phyloP scores from a whole-genome alignment of 2,113 vertebrate genomes.

The Cranoglanis bouderius region DNA sequence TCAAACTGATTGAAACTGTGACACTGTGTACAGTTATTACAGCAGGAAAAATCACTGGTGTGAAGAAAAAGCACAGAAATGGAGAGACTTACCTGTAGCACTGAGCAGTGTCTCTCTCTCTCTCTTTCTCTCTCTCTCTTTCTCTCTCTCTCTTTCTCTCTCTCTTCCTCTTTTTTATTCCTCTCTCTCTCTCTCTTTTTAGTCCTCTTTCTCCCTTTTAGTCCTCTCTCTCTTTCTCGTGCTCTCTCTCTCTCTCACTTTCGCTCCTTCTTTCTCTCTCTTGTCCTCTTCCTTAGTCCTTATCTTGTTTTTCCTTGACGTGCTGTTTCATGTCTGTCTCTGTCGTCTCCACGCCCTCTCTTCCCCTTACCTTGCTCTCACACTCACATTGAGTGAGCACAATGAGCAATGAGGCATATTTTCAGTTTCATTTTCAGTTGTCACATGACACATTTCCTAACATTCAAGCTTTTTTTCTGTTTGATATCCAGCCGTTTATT shows the following conservation, averaged over 20 bases:
- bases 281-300: not conserved
- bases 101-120: not conserved
- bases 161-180: not conserved
- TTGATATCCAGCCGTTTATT: not conserved
- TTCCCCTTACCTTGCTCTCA: not conserved
- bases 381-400: not conserved
- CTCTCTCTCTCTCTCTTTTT: not conserved
- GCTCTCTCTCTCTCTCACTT: not conserved
- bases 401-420: not conserved
- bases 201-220: too few relatives aligned
- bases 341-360: not conserved
- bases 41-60: not conserved
- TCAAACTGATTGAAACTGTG: not conserved
- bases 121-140: too few relatives aligned
- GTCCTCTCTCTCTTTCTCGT: not conserved
- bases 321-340: not conserved
- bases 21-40: not conserved
- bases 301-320: not conserved
- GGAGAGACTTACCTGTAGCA: not conserved
- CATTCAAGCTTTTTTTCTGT: not conserved
- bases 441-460: not conserved
- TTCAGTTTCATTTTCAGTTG: conserved; percentile 55
- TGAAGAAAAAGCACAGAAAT: not conserved
- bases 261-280: not conserved
- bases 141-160: not conserved